Conservation (phyloP, 2,113 vertebrate species). For the Erythrolamprus reginae region DNA sequence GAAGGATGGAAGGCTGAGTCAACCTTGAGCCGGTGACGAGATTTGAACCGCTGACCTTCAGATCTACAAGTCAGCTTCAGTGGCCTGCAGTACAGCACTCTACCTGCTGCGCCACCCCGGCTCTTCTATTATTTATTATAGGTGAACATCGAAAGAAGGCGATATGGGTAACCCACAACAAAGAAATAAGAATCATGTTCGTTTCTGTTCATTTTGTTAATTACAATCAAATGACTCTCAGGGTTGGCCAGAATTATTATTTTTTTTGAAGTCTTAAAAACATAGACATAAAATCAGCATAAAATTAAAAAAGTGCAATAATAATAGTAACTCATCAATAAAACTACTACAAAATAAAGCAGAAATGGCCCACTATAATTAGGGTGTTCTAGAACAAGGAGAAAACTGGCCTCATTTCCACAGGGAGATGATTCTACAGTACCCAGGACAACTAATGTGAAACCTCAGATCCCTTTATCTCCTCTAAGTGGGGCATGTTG, state of each 20-base stretch:
- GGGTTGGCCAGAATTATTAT: background rate
- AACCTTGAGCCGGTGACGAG: no score
- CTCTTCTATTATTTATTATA: no score
- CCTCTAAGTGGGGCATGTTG: background rate
- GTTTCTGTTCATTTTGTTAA: background rate
- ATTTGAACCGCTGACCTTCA: no score
- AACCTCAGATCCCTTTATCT: background rate
- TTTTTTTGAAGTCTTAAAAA: background rate
- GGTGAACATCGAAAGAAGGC: background rate
- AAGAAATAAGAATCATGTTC: background rate
- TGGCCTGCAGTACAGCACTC: no score
- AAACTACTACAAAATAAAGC: background rate
- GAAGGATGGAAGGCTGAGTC: no score
- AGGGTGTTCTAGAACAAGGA: background rate
- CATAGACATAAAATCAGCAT: background rate
- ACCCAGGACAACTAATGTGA: background rate
- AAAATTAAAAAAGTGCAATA: background rate
- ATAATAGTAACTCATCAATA: background rate
- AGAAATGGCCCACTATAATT: background rate
- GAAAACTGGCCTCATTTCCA: background rate
- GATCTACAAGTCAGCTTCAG: no score
- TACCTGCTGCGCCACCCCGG: no score
- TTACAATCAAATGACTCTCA: background rate
- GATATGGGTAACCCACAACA: background rate
- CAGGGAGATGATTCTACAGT: background rate